Evolutionary conservation across 2,888 invertebrate species (phyloP), one percentile per base, ranked within the genome.

Genomic region (Lymantria monacha): DNA sequence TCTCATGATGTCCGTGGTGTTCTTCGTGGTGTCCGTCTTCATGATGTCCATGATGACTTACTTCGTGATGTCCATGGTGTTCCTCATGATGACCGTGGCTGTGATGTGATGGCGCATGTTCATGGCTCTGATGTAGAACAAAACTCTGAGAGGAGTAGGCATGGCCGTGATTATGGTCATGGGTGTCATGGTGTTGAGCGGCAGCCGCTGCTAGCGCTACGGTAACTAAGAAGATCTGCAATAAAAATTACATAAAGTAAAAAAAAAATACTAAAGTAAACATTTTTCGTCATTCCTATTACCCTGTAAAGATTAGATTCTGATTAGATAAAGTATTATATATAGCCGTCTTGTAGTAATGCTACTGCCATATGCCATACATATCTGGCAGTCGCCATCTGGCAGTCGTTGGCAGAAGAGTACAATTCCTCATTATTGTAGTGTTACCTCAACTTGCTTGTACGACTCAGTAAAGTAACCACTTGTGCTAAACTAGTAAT

Each of bases 81-180:
- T 14, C 7, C 7, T 5, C 14, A 36, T 9, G 5, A 42, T 55
- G 22, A 22, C 22, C 22, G 14, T 46, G 46, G 11, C 30, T 31
- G n/a, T 41, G 42, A 12, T 47, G 44, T 8, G 12, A 12, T 13
- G n/a, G 14, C 0, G 30, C 36, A 30, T 44, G 44, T 13, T 7
- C 12, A 38, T 72, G 63, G 15, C 49, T 66, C 52, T 76, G 72
- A 48, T 80, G 75, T 48, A 74, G 63, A 15, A 66, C 64, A 48
- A 77, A 72, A 53, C 69, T 76, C 48, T 80, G 81, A 1, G 76
- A 76, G 7, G 77, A 79, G 60, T 44, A 71, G 63, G 12, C 45
- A 15, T 49, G 50, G 0, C 36, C 50, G 10, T 48, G 51, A 38
- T 38, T 12, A 7, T 38, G n/a, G 38, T 7, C 12, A n/a, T 38